Evolutionary conservation across 2,888 invertebrate species (phyloP).

Genomic region (Mellilla xanthometata): DNA sequence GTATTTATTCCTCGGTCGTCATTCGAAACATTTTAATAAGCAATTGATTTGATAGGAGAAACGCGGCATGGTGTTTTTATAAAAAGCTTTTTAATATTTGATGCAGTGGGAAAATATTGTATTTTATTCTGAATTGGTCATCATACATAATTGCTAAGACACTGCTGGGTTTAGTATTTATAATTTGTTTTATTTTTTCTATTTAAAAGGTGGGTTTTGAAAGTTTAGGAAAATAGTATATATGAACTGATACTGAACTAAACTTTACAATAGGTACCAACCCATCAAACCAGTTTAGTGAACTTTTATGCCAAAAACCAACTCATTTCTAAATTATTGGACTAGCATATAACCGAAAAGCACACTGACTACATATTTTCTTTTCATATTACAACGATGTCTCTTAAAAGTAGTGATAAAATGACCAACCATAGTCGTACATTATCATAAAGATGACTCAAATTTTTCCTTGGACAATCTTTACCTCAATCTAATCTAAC

Average conservation of each 20-base stretch:
- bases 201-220: too few relatives aligned
- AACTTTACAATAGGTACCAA: too few relatives aligned
- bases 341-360: neutral
- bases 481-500: constrained; percentile 19
- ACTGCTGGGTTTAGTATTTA: neutral
- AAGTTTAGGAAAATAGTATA: too few relatives aligned
- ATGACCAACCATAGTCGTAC: constrained; percentile 1
- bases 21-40: constrained; percentile 23
- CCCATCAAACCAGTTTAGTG: too few relatives aligned
- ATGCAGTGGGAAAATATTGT: constrained; percentile 7
- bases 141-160: neutral
- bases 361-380: neutral
- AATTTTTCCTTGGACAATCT: constrained; percentile 13
- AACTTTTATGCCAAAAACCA: too few relatives aligned
- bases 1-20: constrained; percentile 28
- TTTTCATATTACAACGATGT: neutral
- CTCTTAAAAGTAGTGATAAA: neutral
- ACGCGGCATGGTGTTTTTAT: constrained; percentile 14
- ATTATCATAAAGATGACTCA: constrained; percentile 9
- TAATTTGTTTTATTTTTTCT: too few relatives aligned
- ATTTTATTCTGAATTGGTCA: constrained; percentile 6
- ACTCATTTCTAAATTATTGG: neutral
- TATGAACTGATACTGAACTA: too few relatives aligned
- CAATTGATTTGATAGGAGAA: constrained; percentile 17
- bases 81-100: constrained; percentile 4